phyloP scores from a whole-genome alignment of 2,888 invertebrate genomes.

The Drosophila kokeensis region DNA sequence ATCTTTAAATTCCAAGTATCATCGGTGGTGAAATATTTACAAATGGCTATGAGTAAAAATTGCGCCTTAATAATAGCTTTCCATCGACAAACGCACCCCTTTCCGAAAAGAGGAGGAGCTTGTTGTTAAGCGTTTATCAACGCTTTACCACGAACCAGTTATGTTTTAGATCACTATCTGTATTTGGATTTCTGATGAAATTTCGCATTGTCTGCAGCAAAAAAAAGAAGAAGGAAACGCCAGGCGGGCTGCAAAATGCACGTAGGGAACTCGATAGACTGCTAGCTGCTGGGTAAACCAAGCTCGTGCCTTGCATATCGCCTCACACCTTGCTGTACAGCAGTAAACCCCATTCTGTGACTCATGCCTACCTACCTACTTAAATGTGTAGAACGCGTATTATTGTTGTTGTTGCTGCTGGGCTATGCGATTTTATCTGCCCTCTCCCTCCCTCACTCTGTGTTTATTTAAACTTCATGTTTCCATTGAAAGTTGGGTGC shows the following conservation, averaged over 20 bases:
- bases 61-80: slow-evolving; percentile 14
- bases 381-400: slow-evolving; percentile 2
- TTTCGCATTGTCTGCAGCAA: slow-evolving; percentile 76
- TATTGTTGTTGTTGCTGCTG: neutral
- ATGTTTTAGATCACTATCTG: slow-evolving; percentile 81
- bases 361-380: slow-evolving; percentile 46
- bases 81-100: slow-evolving; percentile 7
- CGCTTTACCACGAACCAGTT: slow-evolving; percentile 73
- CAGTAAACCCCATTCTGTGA: slow-evolving; percentile 44
- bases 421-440: slow-evolving; percentile 48
- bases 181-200: slow-evolving; percentile 81
- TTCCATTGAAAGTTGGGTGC: slow-evolving; percentile 63
- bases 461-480: slow-evolving; percentile 38
- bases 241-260: slow-evolving; percentile 53
- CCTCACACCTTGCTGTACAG: slow-evolving; percentile 22
- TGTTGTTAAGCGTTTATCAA: slow-evolving; percentile 57
- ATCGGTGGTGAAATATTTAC: slow-evolving; percentile 9
- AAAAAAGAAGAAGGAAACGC: slow-evolving; percentile 24
- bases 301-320: slow-evolving; percentile 16
- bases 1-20: neutral
- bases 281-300: slow-evolving; percentile 3
- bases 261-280: slow-evolving; percentile 9
- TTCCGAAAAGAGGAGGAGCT: slow-evolving; percentile 7
- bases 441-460: slow-evolving; percentile 8
- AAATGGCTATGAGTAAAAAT: slow-evolving; percentile 19